Base-by-base conservation (phyloP, 2,113 vertebrate species). In the Hypomesus transpacificus region DNA sequence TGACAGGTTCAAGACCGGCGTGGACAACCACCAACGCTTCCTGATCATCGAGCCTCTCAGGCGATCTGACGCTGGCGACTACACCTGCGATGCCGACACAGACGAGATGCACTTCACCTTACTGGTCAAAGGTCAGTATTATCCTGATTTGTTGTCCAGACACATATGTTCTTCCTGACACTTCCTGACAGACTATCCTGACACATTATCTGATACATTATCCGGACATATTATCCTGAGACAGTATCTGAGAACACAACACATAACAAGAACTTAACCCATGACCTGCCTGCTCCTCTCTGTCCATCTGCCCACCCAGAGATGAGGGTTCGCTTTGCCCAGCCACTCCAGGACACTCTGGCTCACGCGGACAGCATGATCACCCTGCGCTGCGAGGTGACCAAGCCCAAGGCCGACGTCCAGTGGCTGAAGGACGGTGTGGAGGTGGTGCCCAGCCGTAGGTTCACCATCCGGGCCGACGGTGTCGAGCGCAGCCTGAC, bases 401-500 rank as follows among this genome's bases (percentile, higher is more conserved):
- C 91, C 82, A 95, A 93, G 80, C 83, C 91, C 0, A 91, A 93
- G 78, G 93, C 93, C 0, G 93, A 96, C 0, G 93, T 96, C 52
- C 89, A 91, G 83, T 96, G 94, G 94, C 76, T 92, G 67, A 93
- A 89, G 84, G 92, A 95, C 0, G 93, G 93, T 0, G 34, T 22
- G 61, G 91, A 77, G 75, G 82, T 96, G 70, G 81, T 68, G 0
- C 84, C 92, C 0, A 89, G 87, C 73, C 84, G 91, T 11, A 84
- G 88, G 58, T 87, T 87, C 24, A 67, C 90, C 18, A 90, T 93
- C 66, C 81, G 90, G 13, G 90, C 91, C 2, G 86, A 92, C 39
- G 94, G 92, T 0, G 86, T 91, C 2, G 94, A 95, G 66, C 90
- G 95, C 18, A 86, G 95, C 69, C 90, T 98, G 80, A 96, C 95